A percentile compares a stretch with the other conserved stretches of the same genome.
Conservation (phyloP, 1,140 invertebrate genomes). For the Bradynema listronoti region DNA sequence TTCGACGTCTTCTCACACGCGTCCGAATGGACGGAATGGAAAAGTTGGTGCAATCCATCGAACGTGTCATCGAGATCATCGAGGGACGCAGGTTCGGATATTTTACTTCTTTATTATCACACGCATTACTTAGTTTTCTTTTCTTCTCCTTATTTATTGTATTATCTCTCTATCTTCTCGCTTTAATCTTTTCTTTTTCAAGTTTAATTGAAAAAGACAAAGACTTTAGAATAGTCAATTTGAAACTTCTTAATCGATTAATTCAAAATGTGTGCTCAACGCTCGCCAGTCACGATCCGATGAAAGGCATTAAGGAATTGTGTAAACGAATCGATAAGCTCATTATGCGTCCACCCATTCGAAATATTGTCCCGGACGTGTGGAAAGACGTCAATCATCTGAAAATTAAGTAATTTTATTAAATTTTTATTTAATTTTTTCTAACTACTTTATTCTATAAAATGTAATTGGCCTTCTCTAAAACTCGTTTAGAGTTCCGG, state of each 20-base stretch:
- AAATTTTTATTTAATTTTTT: not conserved
- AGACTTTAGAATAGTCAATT: conserved; percentile 9
- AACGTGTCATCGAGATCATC: conserved; percentile 8
- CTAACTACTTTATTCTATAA: too few relatives aligned
- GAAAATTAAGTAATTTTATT: conserved; percentile 19
- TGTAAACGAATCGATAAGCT: not conserved
- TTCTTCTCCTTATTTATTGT: too few relatives aligned
- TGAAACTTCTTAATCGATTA: not conserved
- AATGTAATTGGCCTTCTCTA: too few relatives aligned
- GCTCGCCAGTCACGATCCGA: not conserved
- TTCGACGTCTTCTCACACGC: not conserved
- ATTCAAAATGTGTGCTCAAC: conserved; percentile 5
- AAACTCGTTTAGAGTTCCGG: too few relatives aligned
- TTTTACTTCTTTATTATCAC: too few relatives aligned
- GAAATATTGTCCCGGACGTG: conserved; percentile 8
- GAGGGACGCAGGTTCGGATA: not conserved
- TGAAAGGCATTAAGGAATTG: not conserved
- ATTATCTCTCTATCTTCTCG: too few relatives aligned
- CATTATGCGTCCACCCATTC: not conserved
- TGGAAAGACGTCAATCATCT: conserved; percentile 25
- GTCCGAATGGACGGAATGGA: not conserved
- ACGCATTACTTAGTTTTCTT: too few relatives aligned
- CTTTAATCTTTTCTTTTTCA: too few relatives aligned
- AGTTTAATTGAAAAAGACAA: too few relatives aligned
- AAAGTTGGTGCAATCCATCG: not conserved